Evolutionary conservation across 2,888 invertebrate species (phyloP).

Genomic region (Maniola hyperantus): DNA sequence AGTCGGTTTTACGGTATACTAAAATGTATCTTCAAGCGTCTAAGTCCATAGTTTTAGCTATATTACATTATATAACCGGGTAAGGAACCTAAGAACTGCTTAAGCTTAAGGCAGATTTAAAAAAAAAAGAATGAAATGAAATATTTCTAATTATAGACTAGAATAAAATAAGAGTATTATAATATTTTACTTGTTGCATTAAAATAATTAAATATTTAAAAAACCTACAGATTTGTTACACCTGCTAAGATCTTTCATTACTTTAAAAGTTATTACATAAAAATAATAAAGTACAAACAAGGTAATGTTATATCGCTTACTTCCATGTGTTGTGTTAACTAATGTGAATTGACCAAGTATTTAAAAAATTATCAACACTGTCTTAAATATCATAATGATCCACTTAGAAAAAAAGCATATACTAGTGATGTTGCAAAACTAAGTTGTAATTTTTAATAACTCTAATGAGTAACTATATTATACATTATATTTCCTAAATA

Average conservation of each 20-base stretch:
- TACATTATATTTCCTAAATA: slow-evolving; percentile 17
- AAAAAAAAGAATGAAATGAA: slow-evolving; percentile 2
- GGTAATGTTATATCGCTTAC: neutral
- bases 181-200: neutral
- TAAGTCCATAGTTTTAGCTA: too few species aligned
- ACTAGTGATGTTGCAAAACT: slow-evolving; percentile 26
- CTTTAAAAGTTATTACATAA: neutral
- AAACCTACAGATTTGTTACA: neutral
- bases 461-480: slow-evolving; percentile 19
- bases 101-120: neutral
- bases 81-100: neutral
- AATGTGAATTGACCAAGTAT: neutral
- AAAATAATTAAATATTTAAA: neutral
- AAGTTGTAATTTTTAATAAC: slow-evolving; percentile 11
- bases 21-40: neutral
- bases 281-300: neutral
- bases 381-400: slow-evolving; percentile 17
- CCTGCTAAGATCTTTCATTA: neutral
- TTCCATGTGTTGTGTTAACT: neutral
- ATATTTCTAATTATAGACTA: slow-evolving; percentile 27
- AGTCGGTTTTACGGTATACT: neutral
- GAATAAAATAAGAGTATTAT: slow-evolving; percentile 34
- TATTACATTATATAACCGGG: neutral
- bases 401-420: slow-evolving; percentile 13
- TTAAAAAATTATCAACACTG: neutral